A percentile compares a stretch with the other conserved stretches of the same genome.
Evolutionary conservation across 2,888 invertebrate genomes (phyloP).

Genomic region (Calliopum simillimum): DNA sequence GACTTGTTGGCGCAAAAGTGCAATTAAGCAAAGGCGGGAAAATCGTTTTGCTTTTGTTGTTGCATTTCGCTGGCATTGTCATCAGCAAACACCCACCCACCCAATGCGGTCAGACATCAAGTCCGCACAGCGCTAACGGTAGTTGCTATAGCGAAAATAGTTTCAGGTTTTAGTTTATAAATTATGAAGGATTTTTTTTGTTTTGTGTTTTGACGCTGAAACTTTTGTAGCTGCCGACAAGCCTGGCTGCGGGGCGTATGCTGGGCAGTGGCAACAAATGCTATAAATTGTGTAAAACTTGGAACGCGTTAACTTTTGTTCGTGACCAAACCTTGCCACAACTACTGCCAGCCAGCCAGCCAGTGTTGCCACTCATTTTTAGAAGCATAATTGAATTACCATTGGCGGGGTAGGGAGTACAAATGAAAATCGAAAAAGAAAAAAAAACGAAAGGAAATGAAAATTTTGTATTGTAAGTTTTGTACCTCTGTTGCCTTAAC

Average conservation of each 20-base stretch:
- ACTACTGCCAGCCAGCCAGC: too few relatives aligned
- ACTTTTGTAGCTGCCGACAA: constrained; percentile 1
- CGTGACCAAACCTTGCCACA: too few relatives aligned
- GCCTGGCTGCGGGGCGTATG: not conserved
- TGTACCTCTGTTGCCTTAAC: not conserved
- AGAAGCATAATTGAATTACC: constrained; percentile 30
- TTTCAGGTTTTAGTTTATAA: not conserved
- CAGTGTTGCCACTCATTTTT: constrained; percentile 18
- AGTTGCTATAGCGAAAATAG: not conserved
- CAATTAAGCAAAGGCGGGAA: constrained; percentile 25
- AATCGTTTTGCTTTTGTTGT: not conserved
- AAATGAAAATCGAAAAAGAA: too few relatives aligned
- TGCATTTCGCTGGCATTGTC: not conserved
- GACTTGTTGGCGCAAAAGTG: not conserved
- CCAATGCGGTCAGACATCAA: not conserved
- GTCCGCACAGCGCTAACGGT: not conserved
- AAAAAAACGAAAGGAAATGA: not conserved
- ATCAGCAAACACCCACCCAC: not conserved
- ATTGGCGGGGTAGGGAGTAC: not conserved
- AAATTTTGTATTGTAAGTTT: not conserved
- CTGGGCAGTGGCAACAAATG: not conserved
- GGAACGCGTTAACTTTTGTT: not conserved
- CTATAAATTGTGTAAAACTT: constrained; percentile 15
- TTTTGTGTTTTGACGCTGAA: constrained; percentile 1
- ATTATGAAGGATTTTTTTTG: constrained; percentile 5